Percentiles rank a stretch among this genome's conserved stretches.
Conservation (phyloP, 2,888 invertebrate genomes). For the Palloptera scutellata region DNA sequence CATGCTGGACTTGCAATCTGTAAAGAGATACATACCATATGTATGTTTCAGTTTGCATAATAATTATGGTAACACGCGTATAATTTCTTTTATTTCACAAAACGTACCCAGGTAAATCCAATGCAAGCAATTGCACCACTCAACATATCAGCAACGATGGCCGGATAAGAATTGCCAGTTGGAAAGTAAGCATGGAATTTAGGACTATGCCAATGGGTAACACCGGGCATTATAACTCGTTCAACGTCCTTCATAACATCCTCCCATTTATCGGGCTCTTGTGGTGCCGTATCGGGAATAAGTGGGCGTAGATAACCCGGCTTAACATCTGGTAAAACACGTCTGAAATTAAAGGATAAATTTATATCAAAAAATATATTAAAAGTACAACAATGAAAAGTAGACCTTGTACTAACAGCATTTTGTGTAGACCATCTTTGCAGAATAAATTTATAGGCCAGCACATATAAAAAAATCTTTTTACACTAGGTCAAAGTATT, state of each 20-base stretch:
- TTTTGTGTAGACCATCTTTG: too few relatives aligned
- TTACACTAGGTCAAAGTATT: too few relatives aligned
- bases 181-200: slow-evolving; percentile 96
- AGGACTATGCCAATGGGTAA: slow-evolving; percentile 97
- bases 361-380: too few relatives aligned
- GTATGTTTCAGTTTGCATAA: too few relatives aligned
- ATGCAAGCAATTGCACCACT: slow-evolving; percentile 95
- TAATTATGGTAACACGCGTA: not conserved
- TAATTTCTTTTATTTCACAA: not conserved
- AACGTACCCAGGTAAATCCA: slow-evolving; percentile 92
- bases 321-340: slow-evolving; percentile 88
- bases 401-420: too few relatives aligned
- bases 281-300: slow-evolving; percentile 86
- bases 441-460: too few relatives aligned
- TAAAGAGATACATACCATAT: slow-evolving; percentile 3
- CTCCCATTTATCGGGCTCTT: slow-evolving; percentile 86
- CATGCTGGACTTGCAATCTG: slow-evolving; percentile 94
- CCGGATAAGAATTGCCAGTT: slow-evolving; percentile 91
- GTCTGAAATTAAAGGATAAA: slow-evolving; percentile 65
- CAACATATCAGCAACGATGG: slow-evolving; percentile 94
- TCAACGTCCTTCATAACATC: slow-evolving; percentile 93
- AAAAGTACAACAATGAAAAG: too few relatives aligned
- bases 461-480: too few relatives aligned
- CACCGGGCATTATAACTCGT: slow-evolving; percentile 95
- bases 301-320: slow-evolving; percentile 91